Percentiles rank a stretch among this genome's conserved stretches.
These are phyloP conservation scores for Cherax quadricarinatus DNA, from an alignment of 1,140 invertebrate genomes.

Conservation along the genomic window DNA sequence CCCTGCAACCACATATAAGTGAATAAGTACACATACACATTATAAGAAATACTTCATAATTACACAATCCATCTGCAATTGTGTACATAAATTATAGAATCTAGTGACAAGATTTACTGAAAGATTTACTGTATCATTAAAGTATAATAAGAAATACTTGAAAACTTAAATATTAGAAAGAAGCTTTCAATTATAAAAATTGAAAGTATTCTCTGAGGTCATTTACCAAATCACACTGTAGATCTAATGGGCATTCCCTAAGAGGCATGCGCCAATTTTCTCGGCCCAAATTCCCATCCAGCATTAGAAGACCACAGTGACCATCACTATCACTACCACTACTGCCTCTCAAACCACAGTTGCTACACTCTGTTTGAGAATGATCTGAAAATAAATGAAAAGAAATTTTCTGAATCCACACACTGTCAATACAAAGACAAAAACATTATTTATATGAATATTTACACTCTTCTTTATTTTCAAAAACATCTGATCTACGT, in stretches of 20 bases:
- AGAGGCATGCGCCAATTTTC: conserved; percentile 58
- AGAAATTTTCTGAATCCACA: too few relatives aligned
- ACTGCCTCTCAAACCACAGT: conserved; percentile 30
- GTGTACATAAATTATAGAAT: too few relatives aligned
- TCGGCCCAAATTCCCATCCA: conserved; percentile 59
- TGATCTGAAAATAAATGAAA: conserved; percentile 16
- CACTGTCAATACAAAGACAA: too few relatives aligned
- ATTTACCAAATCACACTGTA: conserved; percentile 64
- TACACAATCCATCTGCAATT: too few relatives aligned
- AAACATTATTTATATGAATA: too few relatives aligned
- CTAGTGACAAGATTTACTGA: not conserved
- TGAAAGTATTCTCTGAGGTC: not conserved
- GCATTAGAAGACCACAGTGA: conserved; percentile 62
- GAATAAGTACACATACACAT: too few relatives aligned
- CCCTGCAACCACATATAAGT: too few relatives aligned
- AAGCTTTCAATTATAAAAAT: not conserved
- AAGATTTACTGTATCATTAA: not conserved
- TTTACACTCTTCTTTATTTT: too few relatives aligned
- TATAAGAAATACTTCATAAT: too few relatives aligned
- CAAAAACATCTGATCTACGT: too few relatives aligned
- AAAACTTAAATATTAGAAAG: not conserved
- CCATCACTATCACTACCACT: conserved; percentile 13
- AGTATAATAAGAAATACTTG: not conserved
- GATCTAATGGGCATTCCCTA: conserved; percentile 52
- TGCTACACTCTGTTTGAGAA: conserved; percentile 33